Evolutionary conservation across 2,113 vertebrate genomes (phyloP), one percentile per base, ranked within the genome.

Genomic region (Callaeas wilsoni): DNA sequence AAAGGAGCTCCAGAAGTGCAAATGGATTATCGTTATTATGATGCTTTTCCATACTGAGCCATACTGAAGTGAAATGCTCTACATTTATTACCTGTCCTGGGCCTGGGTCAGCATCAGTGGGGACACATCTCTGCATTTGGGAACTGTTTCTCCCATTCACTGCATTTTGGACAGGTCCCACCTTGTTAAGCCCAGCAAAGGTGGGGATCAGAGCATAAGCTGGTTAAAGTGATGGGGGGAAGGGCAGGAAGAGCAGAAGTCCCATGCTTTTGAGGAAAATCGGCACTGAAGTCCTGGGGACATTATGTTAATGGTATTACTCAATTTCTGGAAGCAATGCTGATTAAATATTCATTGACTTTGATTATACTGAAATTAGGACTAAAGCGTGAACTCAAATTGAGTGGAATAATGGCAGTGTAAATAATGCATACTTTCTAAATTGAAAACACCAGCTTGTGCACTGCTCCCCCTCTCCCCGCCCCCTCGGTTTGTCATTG

Each of bases 261-360:
- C 97, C 97, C 88, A 73, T 86, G 93, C 94, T 94, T 98, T 98
- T 97, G 97, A 98, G 97, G 97, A 97, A 98, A 98, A 98, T 97
- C 94, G 57, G 97, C 96, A 95, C 79, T 97, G 97, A 98, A 98
- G 97, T 98, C 97, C 98, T 96, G 96, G 96, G 97, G 98, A 98
- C 98, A 98, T 99, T 99, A 98, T 98, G 96, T 98, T 99, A 99
- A 99, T 99, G 98, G 97, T 95, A 98, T 98, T 98, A 99, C 98
- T 98, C 97, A 97, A 98, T 98, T 98, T 98, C 98, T 98, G 98
- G 98, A 98, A 98, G 98, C 98, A 97, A 97, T 98, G 96, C 98
- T 98, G 98, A 99, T 99, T 98, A 99, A 99, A 99, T 99, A 99
- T 99, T 99, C 98, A 99, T 99, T 98, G 98, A 97, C 98, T 98